These are phyloP conservation scores for Sturnira hondurensis DNA, from an alignment of 2,113 vertebrate genomes.

Conservation along the genomic window DNA sequence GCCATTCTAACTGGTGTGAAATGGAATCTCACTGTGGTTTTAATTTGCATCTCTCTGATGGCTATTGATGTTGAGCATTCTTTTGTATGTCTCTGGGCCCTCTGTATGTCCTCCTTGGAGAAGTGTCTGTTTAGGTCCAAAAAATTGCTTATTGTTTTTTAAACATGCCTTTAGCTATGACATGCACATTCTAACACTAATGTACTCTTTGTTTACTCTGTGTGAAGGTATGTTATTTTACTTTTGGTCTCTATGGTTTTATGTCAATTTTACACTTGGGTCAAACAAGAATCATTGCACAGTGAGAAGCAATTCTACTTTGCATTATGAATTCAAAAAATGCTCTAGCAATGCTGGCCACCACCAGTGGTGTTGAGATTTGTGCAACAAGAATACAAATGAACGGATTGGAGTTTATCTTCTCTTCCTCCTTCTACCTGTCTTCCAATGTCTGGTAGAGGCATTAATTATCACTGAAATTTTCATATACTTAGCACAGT, in stretches of 20 bases:
- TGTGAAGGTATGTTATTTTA: not conserved
- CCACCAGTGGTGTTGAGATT: not conserved
- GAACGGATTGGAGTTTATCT: not conserved
- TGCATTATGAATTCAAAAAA: not conserved
- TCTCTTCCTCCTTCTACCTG: slow-evolving; percentile 21
- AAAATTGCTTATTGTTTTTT: not conserved
- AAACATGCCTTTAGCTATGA: not conserved
- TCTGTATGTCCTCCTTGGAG: no score
- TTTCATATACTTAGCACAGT: slow-evolving; percentile 20
- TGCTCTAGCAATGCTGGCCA: not conserved
- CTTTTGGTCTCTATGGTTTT: not conserved
- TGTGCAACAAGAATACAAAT: not conserved
- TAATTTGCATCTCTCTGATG: no score
- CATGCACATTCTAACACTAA: not conserved
- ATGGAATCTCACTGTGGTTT: no score
- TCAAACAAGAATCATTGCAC: slow-evolving; percentile 11
- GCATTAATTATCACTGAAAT: slow-evolving; percentile 37
- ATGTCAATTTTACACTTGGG: not conserved
- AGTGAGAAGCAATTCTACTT: not conserved
- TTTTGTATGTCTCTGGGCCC: no score
- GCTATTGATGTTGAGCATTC: no score
- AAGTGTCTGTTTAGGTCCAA: not conserved
- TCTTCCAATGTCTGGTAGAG: not conserved
- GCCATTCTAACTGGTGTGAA: no score
- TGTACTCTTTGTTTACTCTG: not conserved